phyloP scores from a whole-genome alignment of 2,113 vertebrate genomes.

The Micromys minutus region DNA sequence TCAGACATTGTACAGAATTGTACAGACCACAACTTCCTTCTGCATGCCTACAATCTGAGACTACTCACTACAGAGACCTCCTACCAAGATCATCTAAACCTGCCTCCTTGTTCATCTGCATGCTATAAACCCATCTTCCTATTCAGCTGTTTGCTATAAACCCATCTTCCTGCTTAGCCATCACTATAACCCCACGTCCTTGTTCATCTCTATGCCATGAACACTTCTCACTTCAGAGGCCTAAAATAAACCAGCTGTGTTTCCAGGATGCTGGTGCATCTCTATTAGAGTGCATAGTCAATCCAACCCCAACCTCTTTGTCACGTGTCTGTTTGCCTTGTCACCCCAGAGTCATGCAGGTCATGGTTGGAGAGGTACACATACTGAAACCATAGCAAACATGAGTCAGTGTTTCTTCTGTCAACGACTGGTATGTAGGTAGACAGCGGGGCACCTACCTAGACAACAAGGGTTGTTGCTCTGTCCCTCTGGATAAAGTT shows the following conservation, averaged over 20 bases:
- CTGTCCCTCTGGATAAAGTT: background rate
- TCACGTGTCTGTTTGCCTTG: background rate
- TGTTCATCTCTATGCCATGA: background rate
- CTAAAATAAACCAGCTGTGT: background rate
- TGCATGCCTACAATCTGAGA: too few species aligned
- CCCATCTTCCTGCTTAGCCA: background rate
- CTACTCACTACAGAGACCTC: background rate
- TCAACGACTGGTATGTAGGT: background rate
- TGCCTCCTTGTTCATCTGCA: background rate
- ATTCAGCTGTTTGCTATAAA: background rate
- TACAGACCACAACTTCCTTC: too few species aligned
- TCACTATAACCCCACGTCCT: background rate
- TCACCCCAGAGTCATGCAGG: background rate
- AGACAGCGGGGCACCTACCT: background rate
- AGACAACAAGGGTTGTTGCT: background rate
- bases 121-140: background rate
- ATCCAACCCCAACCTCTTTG: background rate
- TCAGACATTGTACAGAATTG: too few species aligned
- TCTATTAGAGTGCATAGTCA: background rate
- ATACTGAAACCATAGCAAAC: background rate
- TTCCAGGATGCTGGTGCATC: background rate
- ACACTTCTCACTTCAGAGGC: background rate
- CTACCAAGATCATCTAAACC: background rate
- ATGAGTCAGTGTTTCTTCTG: background rate
- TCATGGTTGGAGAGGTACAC: rapidly evolving